Conservation (phyloP, 2,888 invertebrate genomes). For the Vesta saturnalis region DNA sequence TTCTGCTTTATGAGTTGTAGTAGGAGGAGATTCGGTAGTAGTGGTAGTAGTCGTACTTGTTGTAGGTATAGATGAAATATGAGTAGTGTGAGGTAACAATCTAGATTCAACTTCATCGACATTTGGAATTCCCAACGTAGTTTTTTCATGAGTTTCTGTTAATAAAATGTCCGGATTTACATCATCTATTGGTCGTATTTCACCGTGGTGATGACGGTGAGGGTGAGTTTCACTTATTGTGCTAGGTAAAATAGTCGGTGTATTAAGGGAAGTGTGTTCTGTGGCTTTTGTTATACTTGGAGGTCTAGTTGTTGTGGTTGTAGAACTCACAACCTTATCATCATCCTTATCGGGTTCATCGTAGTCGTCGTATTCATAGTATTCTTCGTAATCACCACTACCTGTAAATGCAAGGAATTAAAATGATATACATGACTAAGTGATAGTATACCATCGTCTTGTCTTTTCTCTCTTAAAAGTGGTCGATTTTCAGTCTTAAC, state of each 20-base stretch:
- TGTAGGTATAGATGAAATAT: slow-evolving; percentile 35
- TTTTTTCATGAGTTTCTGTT: slow-evolving; percentile 14
- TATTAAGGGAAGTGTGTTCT: slow-evolving; percentile 2
- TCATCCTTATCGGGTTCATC: slow-evolving; percentile 46
- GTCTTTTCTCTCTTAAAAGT: slow-evolving; percentile 37
- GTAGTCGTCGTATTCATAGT: slow-evolving; percentile 60
- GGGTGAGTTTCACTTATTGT: slow-evolving; percentile 54
- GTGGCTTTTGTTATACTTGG: not conserved
- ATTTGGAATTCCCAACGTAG: not conserved
- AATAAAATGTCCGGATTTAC: slow-evolving; percentile 45
- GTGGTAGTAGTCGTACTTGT: slow-evolving; percentile 35
- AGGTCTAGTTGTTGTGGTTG: slow-evolving; percentile 15
- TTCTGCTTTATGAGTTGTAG: slow-evolving; percentile 14
- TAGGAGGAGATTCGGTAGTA: slow-evolving; percentile 24
- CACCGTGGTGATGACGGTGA: slow-evolving; percentile 64
- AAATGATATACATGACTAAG: not conserved
- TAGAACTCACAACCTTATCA: slow-evolving; percentile 7
- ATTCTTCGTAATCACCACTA: slow-evolving; percentile 57
- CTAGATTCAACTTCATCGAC: slow-evolving; percentile 20
- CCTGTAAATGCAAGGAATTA: slow-evolving; percentile 27
- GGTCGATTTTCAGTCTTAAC: slow-evolving; percentile 62
- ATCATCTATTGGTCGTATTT: slow-evolving; percentile 48
- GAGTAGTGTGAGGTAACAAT: slow-evolving; percentile 17
- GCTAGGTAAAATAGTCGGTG: slow-evolving; percentile 29
- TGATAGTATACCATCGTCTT: slow-evolving; percentile 34